Evolutionary conservation across 2,888 invertebrate species (phyloP).

Genomic region (Phragmatobia fuliginosa): DNA sequence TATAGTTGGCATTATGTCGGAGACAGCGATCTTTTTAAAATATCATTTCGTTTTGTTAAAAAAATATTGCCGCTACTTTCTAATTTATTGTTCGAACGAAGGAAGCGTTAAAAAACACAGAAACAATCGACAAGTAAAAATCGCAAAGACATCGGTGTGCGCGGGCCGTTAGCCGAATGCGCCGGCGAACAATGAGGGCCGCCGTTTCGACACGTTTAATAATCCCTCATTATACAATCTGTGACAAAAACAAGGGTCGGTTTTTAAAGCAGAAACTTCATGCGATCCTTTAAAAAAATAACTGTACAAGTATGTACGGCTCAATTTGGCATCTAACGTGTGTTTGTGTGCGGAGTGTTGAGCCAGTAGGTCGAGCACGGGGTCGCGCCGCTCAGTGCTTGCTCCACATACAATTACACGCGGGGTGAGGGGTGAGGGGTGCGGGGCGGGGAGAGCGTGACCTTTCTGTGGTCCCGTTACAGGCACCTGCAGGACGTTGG

Average conservation of each 20-base stretch:
- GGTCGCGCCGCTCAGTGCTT: background rate
- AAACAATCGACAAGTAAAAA: conserved; percentile 67
- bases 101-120: conserved; percentile 58
- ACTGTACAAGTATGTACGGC: background rate
- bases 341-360: background rate
- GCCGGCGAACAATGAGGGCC: conserved; percentile 3
- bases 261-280: conserved; percentile 30
- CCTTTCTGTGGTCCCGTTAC: conserved; percentile 77
- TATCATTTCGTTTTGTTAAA: conserved; percentile 52
- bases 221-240: conserved; percentile 30
- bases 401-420: conserved; percentile 25
- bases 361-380: background rate
- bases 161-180: conserved; percentile 27
- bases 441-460: conserved; percentile 52
- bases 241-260: conserved; percentile 22
- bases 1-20: conserved; percentile 59
- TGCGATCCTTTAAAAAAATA: conserved; percentile 28
- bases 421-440: conserved; percentile 15
- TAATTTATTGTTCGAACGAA: conserved; percentile 71
- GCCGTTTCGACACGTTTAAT: conserved; percentile 24
- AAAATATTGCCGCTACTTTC: conserved; percentile 64
- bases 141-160: conserved; percentile 50
- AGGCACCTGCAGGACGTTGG: conserved; percentile 71
- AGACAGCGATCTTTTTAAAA: conserved; percentile 70
- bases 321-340: background rate